Conservation (phyloP, 2,797 vertebrate genomes). For the Gastrophryne carolinensis region DNA sequence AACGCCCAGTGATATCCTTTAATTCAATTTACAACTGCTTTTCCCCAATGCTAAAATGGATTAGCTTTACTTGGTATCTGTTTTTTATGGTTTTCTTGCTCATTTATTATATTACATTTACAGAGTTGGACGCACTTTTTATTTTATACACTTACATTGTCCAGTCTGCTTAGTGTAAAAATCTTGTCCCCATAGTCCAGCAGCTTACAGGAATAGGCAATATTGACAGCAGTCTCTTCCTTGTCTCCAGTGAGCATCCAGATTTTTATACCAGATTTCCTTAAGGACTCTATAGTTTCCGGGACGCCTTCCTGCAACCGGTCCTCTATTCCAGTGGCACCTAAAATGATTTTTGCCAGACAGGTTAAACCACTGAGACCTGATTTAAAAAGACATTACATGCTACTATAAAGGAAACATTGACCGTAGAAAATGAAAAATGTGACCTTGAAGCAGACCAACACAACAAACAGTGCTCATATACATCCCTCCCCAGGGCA, state of each 20-base stretch:
- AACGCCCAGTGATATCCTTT: no score
- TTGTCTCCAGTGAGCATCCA: conserved; percentile 98
- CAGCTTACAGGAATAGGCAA: conserved; percentile 86
- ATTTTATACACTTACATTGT: conserved; percentile 69
- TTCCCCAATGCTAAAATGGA: no score
- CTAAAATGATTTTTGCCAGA: conserved; percentile 58
- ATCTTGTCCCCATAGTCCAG: conserved; percentile 76
- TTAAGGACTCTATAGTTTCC: conserved; percentile 85
- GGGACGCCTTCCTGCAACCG: conserved; percentile 91
- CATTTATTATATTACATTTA: no score
- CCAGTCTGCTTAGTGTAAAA: conserved; percentile 76
- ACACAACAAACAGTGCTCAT: no score
- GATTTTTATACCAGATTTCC: conserved; percentile 85
- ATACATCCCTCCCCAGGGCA: no score
- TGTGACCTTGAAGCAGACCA: no score
- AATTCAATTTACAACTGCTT: no score
- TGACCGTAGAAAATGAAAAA: neutral
- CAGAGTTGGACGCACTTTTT: neutral
- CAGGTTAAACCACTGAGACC: no score
- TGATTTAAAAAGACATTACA: no score
- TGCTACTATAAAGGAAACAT: neutral
- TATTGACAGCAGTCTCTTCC: conserved; percentile 91
- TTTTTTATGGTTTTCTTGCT: no score
- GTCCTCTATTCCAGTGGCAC: conserved; percentile 91
- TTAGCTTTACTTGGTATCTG: no score